Percentiles rank a stretch among this genome's conserved stretches.
phyloP scores from a whole-genome alignment of 2,113 vertebrate species.

The Theristicus caerulescens region DNA sequence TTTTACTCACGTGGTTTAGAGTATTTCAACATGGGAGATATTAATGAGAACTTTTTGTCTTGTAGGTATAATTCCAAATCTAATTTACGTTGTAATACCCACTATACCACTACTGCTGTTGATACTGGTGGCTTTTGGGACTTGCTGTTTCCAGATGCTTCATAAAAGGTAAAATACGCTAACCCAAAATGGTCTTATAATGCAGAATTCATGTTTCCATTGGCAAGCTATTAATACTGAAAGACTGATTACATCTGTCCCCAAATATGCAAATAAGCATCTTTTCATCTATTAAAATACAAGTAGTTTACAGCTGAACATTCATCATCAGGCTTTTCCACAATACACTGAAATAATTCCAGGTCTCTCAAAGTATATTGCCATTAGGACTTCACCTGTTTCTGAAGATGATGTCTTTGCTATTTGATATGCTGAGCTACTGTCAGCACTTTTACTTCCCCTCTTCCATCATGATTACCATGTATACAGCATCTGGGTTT shows the following conservation, averaged over 20 bases:
- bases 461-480: neutral
- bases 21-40: neutral
- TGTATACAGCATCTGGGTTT: neutral
- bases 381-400: neutral
- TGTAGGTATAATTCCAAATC: slow-evolving; percentile 87
- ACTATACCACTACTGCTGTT: slow-evolving; percentile 93
- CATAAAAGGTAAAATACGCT: slow-evolving; percentile 83
- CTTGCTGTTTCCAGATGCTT: slow-evolving; percentile 93
- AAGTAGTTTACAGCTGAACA: neutral
- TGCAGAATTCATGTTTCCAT: slow-evolving; percentile 24
- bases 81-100: slow-evolving; percentile 94
- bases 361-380: neutral
- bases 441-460: neutral
- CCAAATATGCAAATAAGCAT: neutral
- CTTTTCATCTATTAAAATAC: slow-evolving; percentile 7
- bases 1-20: neutral
- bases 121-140: slow-evolving; percentile 94
- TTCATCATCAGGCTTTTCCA: neutral
- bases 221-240: slow-evolving; percentile 11
- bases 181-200: neutral
- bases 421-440: neutral
- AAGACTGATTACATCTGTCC: slow-evolving; percentile 4
- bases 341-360: neutral
- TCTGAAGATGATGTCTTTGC: neutral
- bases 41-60: slow-evolving; percentile 29